These are phyloP conservation scores for Scaptomyza cyrtandrae DNA, from an alignment of 2,888 invertebrate species.

Conservation along the genomic window DNA sequence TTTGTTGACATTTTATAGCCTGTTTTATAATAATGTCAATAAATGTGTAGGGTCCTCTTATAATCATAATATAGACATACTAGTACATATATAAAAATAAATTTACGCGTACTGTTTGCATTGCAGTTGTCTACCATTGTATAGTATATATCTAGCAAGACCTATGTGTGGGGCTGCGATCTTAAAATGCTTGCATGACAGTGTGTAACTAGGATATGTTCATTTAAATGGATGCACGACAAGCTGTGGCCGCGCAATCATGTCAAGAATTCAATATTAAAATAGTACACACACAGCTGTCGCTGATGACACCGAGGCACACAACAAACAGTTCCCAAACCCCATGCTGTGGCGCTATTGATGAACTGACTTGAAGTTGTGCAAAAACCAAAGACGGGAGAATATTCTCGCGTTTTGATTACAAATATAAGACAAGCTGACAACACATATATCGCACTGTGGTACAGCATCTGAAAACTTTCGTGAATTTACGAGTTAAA, in stretches of 20 bases:
- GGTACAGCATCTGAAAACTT: not conserved
- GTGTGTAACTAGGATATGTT: slow-evolving; percentile 54
- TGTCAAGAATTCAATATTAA: slow-evolving; percentile 80
- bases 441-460: slow-evolving; percentile 33
- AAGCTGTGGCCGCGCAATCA: slow-evolving; percentile 75
- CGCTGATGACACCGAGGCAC: slow-evolving; percentile 70
- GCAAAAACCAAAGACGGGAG: not conserved
- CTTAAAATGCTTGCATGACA: slow-evolving; percentile 38
- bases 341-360: slow-evolving; percentile 50
- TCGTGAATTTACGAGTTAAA: no score
- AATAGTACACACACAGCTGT: slow-evolving; percentile 68
- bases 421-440: slow-evolving; percentile 63
- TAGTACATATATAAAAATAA: not conserved
- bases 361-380: slow-evolving; percentile 62
- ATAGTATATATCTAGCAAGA: not conserved
- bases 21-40: slow-evolving; percentile 58
- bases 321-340: slow-evolving; percentile 33
- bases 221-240: slow-evolving; percentile 59
- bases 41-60: slow-evolving; percentile 29
- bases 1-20: slow-evolving; percentile 53
- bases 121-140: not conserved
- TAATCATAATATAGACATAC: slow-evolving; percentile 3
- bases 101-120: slow-evolving; percentile 10
- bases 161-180: slow-evolving; percentile 17
- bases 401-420: slow-evolving; percentile 61